Base-by-base conservation (phyloP, 2,113 vertebrate species). In the Catagonus wagneri region DNA sequence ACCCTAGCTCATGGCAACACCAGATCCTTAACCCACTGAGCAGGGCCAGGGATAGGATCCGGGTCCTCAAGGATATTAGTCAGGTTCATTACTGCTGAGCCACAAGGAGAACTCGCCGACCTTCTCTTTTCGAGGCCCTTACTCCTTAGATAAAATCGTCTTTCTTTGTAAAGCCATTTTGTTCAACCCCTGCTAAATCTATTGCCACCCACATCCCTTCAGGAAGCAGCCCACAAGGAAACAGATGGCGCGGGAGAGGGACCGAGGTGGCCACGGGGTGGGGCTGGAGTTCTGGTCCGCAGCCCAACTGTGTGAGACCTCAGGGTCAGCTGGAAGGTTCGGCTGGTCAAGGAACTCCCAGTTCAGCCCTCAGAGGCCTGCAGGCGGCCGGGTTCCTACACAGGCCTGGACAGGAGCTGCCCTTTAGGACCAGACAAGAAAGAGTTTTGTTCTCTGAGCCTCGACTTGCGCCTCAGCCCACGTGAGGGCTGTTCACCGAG, bases 401-500 rank as follows among this genome's bases (percentile, higher is more conserved):
- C 3, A 23, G 69, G 56, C 3, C 79, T 3, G 8, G 80, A 27
- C n/a, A n/a, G 68, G 89, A 89, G 83, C 60, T 66, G 81, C 79
- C 56, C 90, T 91, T 95, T 36, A 89, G 90, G 93, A 83, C 61
- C 89, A 89, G 58, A 96, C 71, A 63, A 44, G 85, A 92, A 78
- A 74, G 79, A 93, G 44, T 79, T 96, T 95, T 93, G 89, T 89
- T 94, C 80, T 96, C 83, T 14, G 89, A 94, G 74, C 79, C 50
- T 50, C 25, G 11, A 66, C 94, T 84, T 44, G 78, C 74, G 32
- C 66, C 71, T 87, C 52, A 7, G 87, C 66, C 93, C 87, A 60
- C 6, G 94, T 84, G 87, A 89, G 72, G 56, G 90, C 90, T 97
- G 96, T 85, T 93, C 91, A 60, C 91, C 2, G 89, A 95, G 91